A percentile compares a stretch with the other conserved stretches of the same genome.
These are phyloP conservation scores for Archips crataeganus DNA, from an alignment of 2,888 invertebrate genomes.

Conservation along the genomic window DNA sequence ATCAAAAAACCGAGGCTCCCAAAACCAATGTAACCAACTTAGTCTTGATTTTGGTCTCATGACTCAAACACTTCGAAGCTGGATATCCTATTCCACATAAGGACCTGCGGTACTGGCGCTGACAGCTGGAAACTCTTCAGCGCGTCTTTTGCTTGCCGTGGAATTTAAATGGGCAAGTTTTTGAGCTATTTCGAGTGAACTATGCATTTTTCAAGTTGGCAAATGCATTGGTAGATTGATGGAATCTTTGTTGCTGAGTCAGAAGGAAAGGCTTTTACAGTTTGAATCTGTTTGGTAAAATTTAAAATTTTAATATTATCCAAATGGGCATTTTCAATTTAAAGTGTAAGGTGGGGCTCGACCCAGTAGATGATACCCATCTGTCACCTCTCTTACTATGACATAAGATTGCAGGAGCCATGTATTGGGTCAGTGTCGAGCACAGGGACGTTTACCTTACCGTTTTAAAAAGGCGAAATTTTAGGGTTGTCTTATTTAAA, in stretches of 20 bases:
- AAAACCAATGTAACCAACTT: neutral
- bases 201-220: constrained; percentile 18
- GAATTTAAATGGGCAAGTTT: constrained; percentile 46
- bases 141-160: constrained; percentile 50
- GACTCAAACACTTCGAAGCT: neutral
- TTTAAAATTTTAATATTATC: no score
- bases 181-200: constrained; percentile 32
- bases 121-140: constrained; percentile 57
- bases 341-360: no score
- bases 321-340: no score
- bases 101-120: constrained; percentile 54
- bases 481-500: no score
- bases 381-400: no score
- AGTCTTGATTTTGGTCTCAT: neutral
- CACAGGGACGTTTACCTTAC: no score
- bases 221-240: neutral
- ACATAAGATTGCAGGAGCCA: no score
- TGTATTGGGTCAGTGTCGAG: no score
- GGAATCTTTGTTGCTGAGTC: neutral
- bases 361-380: no score
- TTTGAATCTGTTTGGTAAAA: neutral
- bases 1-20: no score
- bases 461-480: no score
- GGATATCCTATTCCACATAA: constrained; percentile 26
- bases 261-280: neutral